A percentile compares a stretch with the other conserved stretches of the same genome.
Evolutionary conservation across 2,113 vertebrate genomes (phyloP).

Genomic region (Chamaea fasciata): DNA sequence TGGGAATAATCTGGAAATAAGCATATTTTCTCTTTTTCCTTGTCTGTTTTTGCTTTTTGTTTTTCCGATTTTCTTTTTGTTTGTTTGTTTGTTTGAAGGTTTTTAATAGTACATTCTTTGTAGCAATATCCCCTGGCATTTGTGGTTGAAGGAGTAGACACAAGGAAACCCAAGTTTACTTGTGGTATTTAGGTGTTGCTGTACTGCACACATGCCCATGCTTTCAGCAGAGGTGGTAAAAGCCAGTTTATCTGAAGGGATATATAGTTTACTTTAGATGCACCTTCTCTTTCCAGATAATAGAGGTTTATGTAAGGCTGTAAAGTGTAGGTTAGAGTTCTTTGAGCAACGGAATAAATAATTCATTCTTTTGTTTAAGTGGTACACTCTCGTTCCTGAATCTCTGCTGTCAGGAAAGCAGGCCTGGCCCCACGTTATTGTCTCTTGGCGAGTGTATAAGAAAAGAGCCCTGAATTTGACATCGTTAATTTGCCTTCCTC

Average conservation of each 20-base stretch:
- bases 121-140: not conserved
- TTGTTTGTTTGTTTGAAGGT: not conserved
- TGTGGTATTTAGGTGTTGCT: not conserved
- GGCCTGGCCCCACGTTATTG: not conserved
- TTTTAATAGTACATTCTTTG: not conserved
- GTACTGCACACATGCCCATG: not conserved
- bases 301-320: not conserved
- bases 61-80: not conserved
- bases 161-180: not conserved
- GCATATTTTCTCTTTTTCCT: not conserved
- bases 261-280: not conserved
- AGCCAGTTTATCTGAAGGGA: not conserved
- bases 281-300: not conserved
- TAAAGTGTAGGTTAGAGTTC: not conserved
- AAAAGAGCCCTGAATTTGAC: not conserved
- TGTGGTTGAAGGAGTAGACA: not conserved
- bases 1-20: not conserved
- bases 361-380: not conserved
- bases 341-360: not conserved
- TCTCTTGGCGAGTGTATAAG: not conserved
- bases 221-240: not conserved
- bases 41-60: not conserved
- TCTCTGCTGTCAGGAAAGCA: not conserved
- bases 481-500: not conserved
- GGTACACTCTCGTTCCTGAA: not conserved